These are phyloP conservation scores for Deilephila porcellus DNA, from an alignment of 2,888 invertebrate genomes.

Conservation along the genomic window DNA sequence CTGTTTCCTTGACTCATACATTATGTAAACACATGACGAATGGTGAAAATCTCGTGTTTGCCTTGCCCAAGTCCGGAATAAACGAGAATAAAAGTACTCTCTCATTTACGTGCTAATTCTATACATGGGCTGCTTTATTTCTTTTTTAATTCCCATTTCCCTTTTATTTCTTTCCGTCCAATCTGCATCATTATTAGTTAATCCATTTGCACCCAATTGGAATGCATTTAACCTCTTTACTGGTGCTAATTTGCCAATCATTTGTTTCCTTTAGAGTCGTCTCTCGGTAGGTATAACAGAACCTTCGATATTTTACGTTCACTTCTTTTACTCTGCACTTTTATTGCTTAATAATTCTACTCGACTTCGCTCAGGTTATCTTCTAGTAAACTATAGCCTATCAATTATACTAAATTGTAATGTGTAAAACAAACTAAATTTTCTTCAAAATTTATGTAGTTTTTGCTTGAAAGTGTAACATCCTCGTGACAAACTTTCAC, in stretches of 20 bases:
- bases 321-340: background rate
- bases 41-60: slow-evolving; percentile 48
- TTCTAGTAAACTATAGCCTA: too few relatives aligned
- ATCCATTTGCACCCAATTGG: background rate
- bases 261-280: background rate
- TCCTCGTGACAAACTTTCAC: too few relatives aligned
- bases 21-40: slow-evolving; percentile 64
- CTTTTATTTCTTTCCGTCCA: background rate
- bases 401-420: too few relatives aligned
- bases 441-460: too few relatives aligned
- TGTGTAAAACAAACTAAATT: too few relatives aligned
- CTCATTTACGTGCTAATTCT: slow-evolving; percentile 13
- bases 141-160: background rate
- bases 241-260: slow-evolving; percentile 7
- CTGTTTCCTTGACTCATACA: slow-evolving; percentile 48
- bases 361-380: too few relatives aligned
- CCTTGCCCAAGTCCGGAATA: slow-evolving; percentile 48
- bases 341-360: background rate
- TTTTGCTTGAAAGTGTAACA: too few relatives aligned
- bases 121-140: background rate
- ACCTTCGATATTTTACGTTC: background rate
- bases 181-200: slow-evolving; percentile 8
- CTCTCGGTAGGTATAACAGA: too few relatives aligned
- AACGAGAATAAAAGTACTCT: background rate
- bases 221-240: slow-evolving; percentile 16